Evolutionary conservation across 2,113 vertebrate species (phyloP).

Genomic region (Coturnix japonica): DNA sequence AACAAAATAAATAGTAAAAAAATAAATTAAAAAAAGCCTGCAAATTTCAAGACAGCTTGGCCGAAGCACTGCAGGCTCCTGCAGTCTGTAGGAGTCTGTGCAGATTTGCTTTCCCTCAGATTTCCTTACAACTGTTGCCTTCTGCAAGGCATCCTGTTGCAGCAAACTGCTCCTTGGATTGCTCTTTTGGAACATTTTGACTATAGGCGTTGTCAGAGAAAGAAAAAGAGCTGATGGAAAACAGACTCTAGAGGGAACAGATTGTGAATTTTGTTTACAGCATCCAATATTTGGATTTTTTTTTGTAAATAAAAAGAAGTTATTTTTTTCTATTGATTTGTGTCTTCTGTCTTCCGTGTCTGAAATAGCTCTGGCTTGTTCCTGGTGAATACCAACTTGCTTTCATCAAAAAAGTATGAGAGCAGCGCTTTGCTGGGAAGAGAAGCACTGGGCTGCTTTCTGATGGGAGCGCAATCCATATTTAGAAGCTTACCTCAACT

Average conservation of each 20-base stretch:
- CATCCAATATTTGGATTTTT: conserved; percentile 91
- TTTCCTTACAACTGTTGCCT: conserved; percentile 76
- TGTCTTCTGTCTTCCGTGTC: conserved; percentile 77
- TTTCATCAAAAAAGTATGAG: conserved; percentile 27
- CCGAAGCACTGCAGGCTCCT: conserved; percentile 66
- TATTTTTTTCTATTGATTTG: conserved; percentile 88
- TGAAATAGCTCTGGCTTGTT: conserved; percentile 46
- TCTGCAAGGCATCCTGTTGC: conserved; percentile 73
- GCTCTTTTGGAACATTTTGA: conserved; percentile 77
- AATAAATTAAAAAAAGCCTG: conserved; percentile 36
- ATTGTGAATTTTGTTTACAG: conserved; percentile 91
- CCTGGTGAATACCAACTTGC: neutral
- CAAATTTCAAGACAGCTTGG: conserved; percentile 69
- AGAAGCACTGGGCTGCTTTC: conserved; percentile 56
- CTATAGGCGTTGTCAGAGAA: conserved; percentile 76
- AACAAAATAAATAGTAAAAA: conserved; percentile 70
- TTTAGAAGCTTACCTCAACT: conserved; percentile 62
- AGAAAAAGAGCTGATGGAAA: conserved; percentile 79
- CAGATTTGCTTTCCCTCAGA: conserved; percentile 71
- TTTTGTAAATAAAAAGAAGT: conserved; percentile 90
- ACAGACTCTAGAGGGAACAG: conserved; percentile 81
- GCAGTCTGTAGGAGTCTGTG: conserved; percentile 73
- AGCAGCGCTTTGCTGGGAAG: conserved; percentile 60
- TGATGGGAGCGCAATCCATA: conserved; percentile 31
- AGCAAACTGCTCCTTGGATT: conserved; percentile 78